Evolutionary conservation across 2,888 invertebrate species (phyloP).

Genomic region (Gymnoscelis rufifasciata): DNA sequence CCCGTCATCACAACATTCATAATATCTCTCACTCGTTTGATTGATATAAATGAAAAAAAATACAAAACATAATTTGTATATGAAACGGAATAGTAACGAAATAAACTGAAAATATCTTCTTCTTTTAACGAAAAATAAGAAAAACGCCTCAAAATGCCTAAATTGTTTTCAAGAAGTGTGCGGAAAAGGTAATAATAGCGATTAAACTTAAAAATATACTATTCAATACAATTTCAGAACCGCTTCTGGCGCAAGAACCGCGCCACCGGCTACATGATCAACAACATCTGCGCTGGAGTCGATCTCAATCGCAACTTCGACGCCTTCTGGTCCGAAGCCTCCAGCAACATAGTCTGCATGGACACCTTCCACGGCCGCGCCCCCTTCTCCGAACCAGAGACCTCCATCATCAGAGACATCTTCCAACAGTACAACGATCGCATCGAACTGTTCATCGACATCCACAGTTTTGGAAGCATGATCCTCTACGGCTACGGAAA

Average conservation of each 20-base stretch:
- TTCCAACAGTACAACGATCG: slow-evolving; percentile 67
- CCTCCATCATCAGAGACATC: slow-evolving; percentile 57
- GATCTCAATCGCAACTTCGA: slow-evolving; percentile 89
- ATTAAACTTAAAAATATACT: no score
- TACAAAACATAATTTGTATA: no score
- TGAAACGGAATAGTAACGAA: no score
- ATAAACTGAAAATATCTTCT: no score
- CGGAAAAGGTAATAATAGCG: no score
- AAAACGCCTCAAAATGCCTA: no score
- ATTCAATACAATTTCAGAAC: slow-evolving; percentile 62
- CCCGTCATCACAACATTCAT: no score
- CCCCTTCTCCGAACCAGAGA: slow-evolving; percentile 84
- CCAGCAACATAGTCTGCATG: slow-evolving; percentile 74
- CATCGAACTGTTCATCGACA: slow-evolving; percentile 83
- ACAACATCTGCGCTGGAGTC: slow-evolving; percentile 79
- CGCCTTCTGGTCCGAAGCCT: slow-evolving; percentile 82
- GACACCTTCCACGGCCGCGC: slow-evolving; percentile 80
- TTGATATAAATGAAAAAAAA: no score
- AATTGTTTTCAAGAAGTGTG: no score
- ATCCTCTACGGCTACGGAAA: slow-evolving; percentile 78
- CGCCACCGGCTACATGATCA: slow-evolving; percentile 52
- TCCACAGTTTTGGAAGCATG: slow-evolving; percentile 87
- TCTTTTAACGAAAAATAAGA: no score
- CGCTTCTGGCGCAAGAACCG: slow-evolving; percentile 86
- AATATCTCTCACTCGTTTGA: no score